Percentiles rank a stretch among this genome's conserved stretches.
Evolutionary conservation across 2,113 vertebrate species (phyloP).

Genomic region (Castor canadensis): DNA sequence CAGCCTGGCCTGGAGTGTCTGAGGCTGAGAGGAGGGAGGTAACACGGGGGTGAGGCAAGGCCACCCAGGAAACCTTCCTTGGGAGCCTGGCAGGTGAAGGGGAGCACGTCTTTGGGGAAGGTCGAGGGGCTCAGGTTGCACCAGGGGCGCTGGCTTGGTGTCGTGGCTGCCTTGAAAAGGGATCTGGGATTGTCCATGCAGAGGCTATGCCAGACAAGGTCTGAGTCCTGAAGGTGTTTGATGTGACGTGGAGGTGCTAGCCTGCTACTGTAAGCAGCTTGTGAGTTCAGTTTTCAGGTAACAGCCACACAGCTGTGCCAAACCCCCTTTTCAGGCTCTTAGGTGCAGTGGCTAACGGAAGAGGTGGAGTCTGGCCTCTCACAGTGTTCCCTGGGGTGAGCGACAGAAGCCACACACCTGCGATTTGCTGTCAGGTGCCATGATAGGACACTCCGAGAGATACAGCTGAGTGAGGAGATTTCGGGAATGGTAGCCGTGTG

Average conservation of each 20-base stretch:
- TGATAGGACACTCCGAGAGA: not conserved
- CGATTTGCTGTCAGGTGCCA: accelerated
- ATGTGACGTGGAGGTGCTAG: accelerated
- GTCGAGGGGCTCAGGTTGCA: not conserved
- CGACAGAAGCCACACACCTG: not conserved
- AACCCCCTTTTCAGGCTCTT: not conserved
- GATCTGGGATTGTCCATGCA: not conserved
- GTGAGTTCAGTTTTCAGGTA: not conserved
- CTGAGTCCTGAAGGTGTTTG: not conserved
- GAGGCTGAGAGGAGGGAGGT: not conserved
- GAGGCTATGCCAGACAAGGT: not conserved
- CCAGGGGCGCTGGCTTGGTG: not conserved
- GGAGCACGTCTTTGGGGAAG: not conserved
- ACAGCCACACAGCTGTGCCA: accelerated
- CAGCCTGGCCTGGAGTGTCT: not conserved
- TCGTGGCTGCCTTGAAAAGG: not conserved
- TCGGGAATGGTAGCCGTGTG: not conserved
- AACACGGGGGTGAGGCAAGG: not conserved
- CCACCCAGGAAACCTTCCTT: not conserved
- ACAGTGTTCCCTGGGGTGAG: accelerated
- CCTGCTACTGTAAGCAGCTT: not conserved
- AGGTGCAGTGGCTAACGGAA: not conserved
- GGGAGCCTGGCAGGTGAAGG: not conserved
- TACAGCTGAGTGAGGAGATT: not conserved
- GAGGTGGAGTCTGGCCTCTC: not conserved